Base-by-base conservation (phyloP, 1,140 invertebrate species). In the Ostrea edulis region DNA sequence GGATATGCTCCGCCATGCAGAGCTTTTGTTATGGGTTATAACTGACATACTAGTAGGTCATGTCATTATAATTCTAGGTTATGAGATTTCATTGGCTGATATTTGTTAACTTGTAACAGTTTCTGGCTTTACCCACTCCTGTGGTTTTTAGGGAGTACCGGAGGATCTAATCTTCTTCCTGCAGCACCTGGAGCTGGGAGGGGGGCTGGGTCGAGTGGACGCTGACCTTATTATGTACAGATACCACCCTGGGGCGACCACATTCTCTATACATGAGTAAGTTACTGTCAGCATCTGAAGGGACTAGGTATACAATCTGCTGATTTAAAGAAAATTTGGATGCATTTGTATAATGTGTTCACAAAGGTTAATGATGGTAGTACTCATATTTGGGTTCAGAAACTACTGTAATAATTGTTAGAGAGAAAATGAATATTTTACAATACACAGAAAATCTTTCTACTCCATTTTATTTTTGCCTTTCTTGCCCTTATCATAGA, bases 131-230 rank as follows among this genome's bases (percentile, higher is more conserved):
- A 5, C 35, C 55, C 55, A 20, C 55, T 20, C n/a, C 55, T 62
- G 55, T 62, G 68, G 17, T 29, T 22, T 77, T 77, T 35, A 95
- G 94, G 97, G 97, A 53, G 96, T 95, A 65, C 97, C 97, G 25
- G 97, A 97, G 95, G 97, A 98, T 95, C 94, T 97, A 84, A 96
- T 97, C 92, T 97, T 97, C 93, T 97, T 97, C 94, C 97, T 97
- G 93, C 94, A 96, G 87, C 97, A 97, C 94, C 55, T 94, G 82
- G 91, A 92, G 54, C 86, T 93, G 22, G 96, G 96, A 87, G 97
- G 97, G 52, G 92, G 93, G 86, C 91, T 97, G 84, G 89, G 93
- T 65, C 95, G 96, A 92, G 95, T 97, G 17, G 95, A 97, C 92
- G 94, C 96, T 91, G 94, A 95, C 88, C 94, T 97, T 82, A 91